Evolutionary conservation across 2,888 invertebrate species (phyloP).

Genomic region (Mesochorus sp.): DNA sequence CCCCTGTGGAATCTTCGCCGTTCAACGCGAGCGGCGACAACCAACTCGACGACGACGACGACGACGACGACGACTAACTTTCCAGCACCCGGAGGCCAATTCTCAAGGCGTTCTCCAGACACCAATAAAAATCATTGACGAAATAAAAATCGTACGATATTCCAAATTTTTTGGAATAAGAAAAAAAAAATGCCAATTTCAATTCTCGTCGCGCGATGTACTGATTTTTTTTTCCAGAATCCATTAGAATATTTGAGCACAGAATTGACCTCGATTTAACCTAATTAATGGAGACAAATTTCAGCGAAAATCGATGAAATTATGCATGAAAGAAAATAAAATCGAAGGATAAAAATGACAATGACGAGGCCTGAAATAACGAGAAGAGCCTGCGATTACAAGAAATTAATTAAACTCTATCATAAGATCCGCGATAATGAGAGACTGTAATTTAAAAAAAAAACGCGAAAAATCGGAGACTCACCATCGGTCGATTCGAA

Average conservation of each 20-base stretch:
- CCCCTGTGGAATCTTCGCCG: constrained; percentile 66
- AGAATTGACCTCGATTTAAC: no score
- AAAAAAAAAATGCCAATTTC: not conserved
- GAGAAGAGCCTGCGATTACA: no score
- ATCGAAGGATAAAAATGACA: no score
- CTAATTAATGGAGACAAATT: no score
- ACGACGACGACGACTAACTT: constrained; percentile 44
- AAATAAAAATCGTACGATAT: not conserved
- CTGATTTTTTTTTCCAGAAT: no score
- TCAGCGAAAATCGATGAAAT: no score
- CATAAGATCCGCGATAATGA: not conserved
- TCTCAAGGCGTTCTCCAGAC: not conserved
- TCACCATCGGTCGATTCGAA: constrained; percentile 17
- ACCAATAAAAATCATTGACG: constrained; percentile 7
- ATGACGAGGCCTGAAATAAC: no score
- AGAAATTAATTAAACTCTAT: no score
- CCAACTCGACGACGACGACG: no score
- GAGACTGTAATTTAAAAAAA: not conserved
- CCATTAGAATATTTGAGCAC: no score
- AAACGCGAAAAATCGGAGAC: not conserved
- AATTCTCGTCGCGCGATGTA: no score
- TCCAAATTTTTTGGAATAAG: not conserved
- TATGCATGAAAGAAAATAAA: no score
- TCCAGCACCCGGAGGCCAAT: constrained; percentile 30
- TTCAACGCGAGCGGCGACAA: constrained; percentile 32